Evolutionary conservation across 1,140 invertebrate genomes (phyloP).

Genomic region (Latrodectus geometricus): DNA sequence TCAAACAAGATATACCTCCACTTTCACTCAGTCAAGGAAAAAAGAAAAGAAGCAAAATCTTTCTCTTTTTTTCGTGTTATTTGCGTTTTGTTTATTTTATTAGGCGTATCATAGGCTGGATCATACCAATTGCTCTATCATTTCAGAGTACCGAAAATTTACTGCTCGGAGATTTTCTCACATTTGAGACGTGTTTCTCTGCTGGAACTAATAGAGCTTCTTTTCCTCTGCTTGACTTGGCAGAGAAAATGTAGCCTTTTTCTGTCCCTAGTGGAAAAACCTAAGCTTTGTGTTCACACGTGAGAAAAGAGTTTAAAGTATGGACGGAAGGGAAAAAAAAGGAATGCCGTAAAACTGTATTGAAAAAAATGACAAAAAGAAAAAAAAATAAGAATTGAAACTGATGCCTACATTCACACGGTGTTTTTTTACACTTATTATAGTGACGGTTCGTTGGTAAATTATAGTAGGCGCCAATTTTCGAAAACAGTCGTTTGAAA

Average conservation of each 20-base stretch:
- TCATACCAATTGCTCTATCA: constrained; percentile 57
- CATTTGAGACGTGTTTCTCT: constrained; percentile 6
- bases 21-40: neutral
- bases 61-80: neutral
- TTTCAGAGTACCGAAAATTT: constrained; percentile 37
- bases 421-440: neutral
- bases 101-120: constrained; percentile 46
- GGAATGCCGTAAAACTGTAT: neutral
- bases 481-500: neutral
- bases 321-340: neutral
- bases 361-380: neutral
- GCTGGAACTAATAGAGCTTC: constrained; percentile 42
- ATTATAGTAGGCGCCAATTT: neutral
- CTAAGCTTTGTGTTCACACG: neutral
- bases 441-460: neutral
- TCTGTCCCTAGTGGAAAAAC: constrained; percentile 1
- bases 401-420: neutral
- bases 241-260: constrained; percentile 39
- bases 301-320: neutral
- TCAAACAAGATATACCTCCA: too few relatives aligned
- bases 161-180: constrained; percentile 56
- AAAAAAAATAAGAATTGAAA: neutral
- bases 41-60: neutral
- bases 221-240: constrained; percentile 45
- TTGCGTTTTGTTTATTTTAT: constrained; percentile 53